Conservation (phyloP, 2,888 invertebrate species). For the Augochlorella aurata region DNA sequence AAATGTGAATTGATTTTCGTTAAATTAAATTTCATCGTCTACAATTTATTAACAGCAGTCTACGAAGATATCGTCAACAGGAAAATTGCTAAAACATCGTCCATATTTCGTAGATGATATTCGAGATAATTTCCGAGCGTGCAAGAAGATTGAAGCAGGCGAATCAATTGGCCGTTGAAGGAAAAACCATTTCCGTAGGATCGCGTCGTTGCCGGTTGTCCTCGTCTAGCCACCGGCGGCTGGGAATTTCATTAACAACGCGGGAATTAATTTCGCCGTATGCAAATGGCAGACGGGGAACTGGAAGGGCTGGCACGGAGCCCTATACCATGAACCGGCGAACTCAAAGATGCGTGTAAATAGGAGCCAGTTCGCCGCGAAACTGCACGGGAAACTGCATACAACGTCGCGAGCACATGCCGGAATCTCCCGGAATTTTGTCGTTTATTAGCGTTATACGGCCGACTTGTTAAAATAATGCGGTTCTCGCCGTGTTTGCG, state of each 20-base stretch:
- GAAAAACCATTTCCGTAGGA: neutral
- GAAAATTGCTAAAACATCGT: too few relatives aligned
- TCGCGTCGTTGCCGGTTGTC: neutral
- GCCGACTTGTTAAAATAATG: slow-evolving; percentile 3
- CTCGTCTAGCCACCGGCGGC: neutral
- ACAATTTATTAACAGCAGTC: too few relatives aligned
- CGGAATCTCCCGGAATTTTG: slow-evolving; percentile 2
- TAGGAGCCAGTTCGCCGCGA: slow-evolving; percentile 8
- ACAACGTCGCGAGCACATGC: neutral
- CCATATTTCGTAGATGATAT: too few relatives aligned
- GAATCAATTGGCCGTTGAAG: neutral
- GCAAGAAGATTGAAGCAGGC: neutral
- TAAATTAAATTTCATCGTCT: too few relatives aligned
- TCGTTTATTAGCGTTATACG: slow-evolving; percentile 7
- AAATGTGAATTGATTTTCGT: too few relatives aligned
- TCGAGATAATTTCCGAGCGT: too few relatives aligned
- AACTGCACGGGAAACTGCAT: neutral
- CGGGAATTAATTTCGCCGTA: slow-evolving; percentile 17
- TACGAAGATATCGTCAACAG: too few relatives aligned
- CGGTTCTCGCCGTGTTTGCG: neutral
- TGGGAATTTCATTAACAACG: slow-evolving; percentile 28
- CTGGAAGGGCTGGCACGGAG: slow-evolving; percentile 18
- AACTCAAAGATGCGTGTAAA: slow-evolving; percentile 18
- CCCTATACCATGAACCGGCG: neutral
- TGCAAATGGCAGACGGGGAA: neutral